These are phyloP conservation scores for Drosophila buzzatii DNA, from an alignment of 2,888 invertebrate species.

Conservation along the genomic window DNA sequence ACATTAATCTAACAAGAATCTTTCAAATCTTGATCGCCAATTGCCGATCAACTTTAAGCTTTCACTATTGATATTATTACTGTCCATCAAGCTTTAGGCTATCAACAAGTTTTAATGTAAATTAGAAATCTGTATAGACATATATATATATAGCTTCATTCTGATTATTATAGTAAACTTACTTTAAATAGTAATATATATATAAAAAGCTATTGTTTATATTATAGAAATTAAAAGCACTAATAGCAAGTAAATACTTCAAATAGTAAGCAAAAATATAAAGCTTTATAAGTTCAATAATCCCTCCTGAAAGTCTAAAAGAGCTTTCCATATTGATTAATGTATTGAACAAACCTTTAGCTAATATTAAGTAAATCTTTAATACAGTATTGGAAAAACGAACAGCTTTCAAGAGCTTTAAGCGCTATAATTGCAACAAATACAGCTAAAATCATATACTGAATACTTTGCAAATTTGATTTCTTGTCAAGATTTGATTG, in stretches of 20 bases:
- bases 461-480: background rate
- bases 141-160: no score
- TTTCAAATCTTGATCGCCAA: background rate
- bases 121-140: no score
- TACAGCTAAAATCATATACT: background rate
- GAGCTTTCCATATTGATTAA: background rate
- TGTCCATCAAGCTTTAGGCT: background rate
- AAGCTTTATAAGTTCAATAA: no score
- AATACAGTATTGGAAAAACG: background rate
- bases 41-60: background rate
- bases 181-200: no score
- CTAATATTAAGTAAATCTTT: background rate
- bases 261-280: no score
- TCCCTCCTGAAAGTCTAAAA: no score
- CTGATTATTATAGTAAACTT: no score
- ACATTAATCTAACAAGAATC: background rate
- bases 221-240: no score
- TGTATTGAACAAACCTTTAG: no score
- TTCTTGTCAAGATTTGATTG: background rate
- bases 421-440: background rate
- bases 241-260: no score
- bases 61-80: conserved; percentile 2
- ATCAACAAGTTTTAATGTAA: background rate
- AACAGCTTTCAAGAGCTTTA: background rate
- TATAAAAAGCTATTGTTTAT: no score